Base-by-base conservation (phyloP, 53 echinoderm and acorn worm species). In the Echinarachnius parma region DNA sequence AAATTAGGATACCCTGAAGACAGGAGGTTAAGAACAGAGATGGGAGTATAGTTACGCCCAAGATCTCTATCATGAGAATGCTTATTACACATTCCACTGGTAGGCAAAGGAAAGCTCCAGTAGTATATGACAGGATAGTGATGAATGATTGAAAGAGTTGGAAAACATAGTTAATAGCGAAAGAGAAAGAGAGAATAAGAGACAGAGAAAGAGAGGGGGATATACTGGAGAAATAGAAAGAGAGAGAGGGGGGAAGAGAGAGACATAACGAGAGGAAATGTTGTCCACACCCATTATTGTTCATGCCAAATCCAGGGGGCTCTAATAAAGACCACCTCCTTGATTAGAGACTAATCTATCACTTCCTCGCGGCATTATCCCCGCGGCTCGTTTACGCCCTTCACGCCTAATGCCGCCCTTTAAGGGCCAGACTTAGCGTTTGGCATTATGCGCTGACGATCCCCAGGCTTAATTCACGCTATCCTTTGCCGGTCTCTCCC, bases 321-420 rank as follows among this genome's bases (percentile, higher is more conserved):
- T 46, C 66, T 46, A 66, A 66, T 66, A 46, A 48, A 66, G 66
- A 31, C 47, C 48, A 66, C 66, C 66, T 66, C 66, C 66, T 66
- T 66, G 66, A 66, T 66, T 66, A 66, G n/a, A 66, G 66, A 48
- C 66, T 66, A 66, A 66, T 66, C 66, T 48, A 66, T 66, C 66
- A 66, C 66, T 66, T 66, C 66, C 66, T 48, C 29, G 46, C 1
- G 28, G 26, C 31, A 47, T 66, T 66, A 66, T 66, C 66, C 66
- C 66, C 66, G 46, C 18, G 18, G 48, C 30, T 66, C 48, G 66
- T 66, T 48, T 66, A 66, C 66, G 66, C 66, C 66, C 66, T 66
- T 66, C 66, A 48, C 26, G 4, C 18, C 28, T 46, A 66, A 66
- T n/a, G 66, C 66, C 66, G n/a, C 66, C 47, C 26, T 62, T 62